Evolutionary conservation across 1,140 invertebrate species (phyloP).

Genomic region (Drosophila setifemur): DNA sequence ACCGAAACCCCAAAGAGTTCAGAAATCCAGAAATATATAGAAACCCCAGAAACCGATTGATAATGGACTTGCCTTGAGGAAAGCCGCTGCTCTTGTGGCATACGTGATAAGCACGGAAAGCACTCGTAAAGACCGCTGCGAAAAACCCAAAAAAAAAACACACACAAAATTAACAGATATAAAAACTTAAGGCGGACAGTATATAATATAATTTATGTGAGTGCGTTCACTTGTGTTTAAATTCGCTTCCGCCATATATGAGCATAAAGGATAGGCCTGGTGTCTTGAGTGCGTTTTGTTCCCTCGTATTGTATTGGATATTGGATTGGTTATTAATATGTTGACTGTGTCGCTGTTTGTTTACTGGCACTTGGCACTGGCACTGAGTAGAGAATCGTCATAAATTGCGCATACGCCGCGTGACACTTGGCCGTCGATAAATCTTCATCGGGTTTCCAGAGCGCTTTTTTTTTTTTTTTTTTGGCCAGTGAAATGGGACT

Average conservation of each 20-base stretch:
- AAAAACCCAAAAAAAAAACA: slow-evolving; percentile 3
- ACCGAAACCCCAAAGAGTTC: too few species aligned
- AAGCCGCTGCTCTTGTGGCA: slow-evolving; percentile 12
- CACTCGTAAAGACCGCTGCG: not conserved
- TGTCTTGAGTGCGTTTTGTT: slow-evolving; percentile 8
- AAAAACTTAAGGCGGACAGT: slow-evolving; percentile 11
- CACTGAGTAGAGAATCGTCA: not conserved
- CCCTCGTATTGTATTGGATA: slow-evolving; percentile 17
- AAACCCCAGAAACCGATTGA: too few species aligned
- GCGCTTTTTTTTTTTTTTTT: too few species aligned
- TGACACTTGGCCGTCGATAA: slow-evolving; percentile 47
- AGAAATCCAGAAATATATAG: too few species aligned
- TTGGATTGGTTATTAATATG: slow-evolving; percentile 32
- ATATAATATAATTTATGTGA: slow-evolving; percentile 1
- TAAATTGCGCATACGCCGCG: slow-evolving; percentile 61
- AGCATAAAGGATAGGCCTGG: not conserved
- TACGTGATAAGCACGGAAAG: slow-evolving; percentile 19
- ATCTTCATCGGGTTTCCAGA: slow-evolving; percentile 22
- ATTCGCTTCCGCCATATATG: slow-evolving; percentile 9
- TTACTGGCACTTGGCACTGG: too few species aligned
- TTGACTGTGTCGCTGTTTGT: slow-evolving; percentile 16
- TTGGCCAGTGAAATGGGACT: slow-evolving; percentile 1
- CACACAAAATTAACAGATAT: too few species aligned
- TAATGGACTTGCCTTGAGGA: too few species aligned
- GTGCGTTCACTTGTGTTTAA: not conserved